Percentiles rank a stretch among this genome's conserved stretches.
These are phyloP conservation scores for Gopherus evgoodei DNA, from an alignment of 2,113 vertebrate genomes.

Conservation along the genomic window DNA sequence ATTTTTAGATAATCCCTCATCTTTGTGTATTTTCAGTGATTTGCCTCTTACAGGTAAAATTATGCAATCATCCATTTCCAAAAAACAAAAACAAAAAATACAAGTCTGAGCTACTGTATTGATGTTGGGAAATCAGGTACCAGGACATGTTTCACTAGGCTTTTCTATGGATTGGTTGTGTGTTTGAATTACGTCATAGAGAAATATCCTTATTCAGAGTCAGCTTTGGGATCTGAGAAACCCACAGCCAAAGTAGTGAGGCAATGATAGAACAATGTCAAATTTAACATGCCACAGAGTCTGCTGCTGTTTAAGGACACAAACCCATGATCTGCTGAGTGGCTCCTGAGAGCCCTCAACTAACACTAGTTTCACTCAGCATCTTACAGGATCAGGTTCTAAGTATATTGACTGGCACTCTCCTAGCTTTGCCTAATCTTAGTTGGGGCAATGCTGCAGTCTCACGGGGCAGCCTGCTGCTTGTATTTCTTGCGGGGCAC, in stretches of 20 bases:
- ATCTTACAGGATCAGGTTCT: rapidly evolving
- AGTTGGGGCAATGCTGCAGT: rapidly evolving
- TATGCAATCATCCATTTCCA: not conserved
- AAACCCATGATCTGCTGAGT: not conserved
- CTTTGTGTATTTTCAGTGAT: conserved; percentile 32
- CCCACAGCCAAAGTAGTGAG: not conserved
- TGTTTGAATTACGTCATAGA: conserved; percentile 21
- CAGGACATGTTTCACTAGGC: conserved; percentile 2
- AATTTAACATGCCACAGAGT: not conserved
- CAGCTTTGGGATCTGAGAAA: not conserved
- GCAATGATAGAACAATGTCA: not conserved
- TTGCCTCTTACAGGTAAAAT: conserved; percentile 41
- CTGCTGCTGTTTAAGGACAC: not conserved
- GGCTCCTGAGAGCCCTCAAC: not conserved
- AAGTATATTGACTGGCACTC: not conserved
- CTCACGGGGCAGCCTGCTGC: not conserved
- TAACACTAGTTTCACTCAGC: not conserved
- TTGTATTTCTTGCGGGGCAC: not conserved
- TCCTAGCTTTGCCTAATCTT: not conserved
- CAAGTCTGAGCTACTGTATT: not conserved
- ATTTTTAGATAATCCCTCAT: conserved; percentile 32
- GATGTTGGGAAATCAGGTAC: not conserved
- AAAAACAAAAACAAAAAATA: not conserved
- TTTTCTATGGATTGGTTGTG: not conserved
- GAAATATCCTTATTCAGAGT: not conserved